Evolutionary conservation across 2,888 invertebrate species (phyloP).

Genomic region (Drosophila robusta): DNA sequence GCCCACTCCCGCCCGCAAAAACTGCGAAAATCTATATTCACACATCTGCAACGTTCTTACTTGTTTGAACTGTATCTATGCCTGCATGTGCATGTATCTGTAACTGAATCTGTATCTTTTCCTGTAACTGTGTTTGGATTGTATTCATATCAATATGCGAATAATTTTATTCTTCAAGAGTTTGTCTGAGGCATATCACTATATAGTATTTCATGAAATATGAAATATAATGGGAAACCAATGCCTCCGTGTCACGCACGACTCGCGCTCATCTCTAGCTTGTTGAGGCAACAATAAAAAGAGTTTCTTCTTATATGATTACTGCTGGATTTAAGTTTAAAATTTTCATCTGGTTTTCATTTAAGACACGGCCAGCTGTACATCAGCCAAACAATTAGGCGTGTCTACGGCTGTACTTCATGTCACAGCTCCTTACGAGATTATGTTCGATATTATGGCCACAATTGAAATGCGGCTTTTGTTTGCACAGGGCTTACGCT

Average conservation of each 20-base stretch:
- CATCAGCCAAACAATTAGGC: conserved; percentile 43
- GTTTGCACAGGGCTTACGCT: conserved; percentile 43
- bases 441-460: conserved; percentile 57
- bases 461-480: conserved; percentile 55
- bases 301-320: conserved; percentile 35
- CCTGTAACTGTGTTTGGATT: too few species aligned
- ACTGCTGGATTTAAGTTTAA: conserved; percentile 47
- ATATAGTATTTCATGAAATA: too few species aligned
- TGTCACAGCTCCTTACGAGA: conserved; percentile 40
- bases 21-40: too few species aligned
- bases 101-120: neutral
- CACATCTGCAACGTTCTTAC: too few species aligned
- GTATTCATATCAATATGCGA: too few species aligned
- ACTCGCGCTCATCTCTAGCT: conserved; percentile 24
- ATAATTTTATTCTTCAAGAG: neutral
- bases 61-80: too few species aligned
- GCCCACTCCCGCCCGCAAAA: too few species aligned
- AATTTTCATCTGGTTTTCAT: conserved; percentile 45
- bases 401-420: conserved; percentile 28
- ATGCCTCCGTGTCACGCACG: conserved; percentile 16
- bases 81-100: too few species aligned
- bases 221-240: neutral
- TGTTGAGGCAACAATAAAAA: conserved; percentile 16
- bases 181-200: too few species aligned
- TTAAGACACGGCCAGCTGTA: conserved; percentile 22